Base-by-base conservation (phyloP, 2,113 vertebrate species). In the Girardinichthys multiradiatus region DNA sequence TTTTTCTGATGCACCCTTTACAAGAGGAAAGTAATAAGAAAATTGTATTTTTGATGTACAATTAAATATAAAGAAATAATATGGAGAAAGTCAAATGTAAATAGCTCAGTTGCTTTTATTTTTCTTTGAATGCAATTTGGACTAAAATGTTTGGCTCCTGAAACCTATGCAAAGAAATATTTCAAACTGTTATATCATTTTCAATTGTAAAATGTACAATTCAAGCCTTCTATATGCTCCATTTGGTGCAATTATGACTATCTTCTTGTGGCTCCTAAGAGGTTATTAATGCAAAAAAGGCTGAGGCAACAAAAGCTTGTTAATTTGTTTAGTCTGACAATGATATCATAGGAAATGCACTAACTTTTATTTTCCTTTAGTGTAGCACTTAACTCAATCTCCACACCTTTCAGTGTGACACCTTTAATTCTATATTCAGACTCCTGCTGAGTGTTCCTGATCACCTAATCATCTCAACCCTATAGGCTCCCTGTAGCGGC, bases 191-290 rank as follows among this genome's bases (percentile, higher is more conserved):
- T 76, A 86, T 83, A 91, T 91, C 30, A 78, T 88, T 88, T 91
- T 86, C 89, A 91, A 86, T 87, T 92, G 87, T 83, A 64, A 42
- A 68, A 89, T 92, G 86, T 84, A 62, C 37, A 68, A 79, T 82
- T 79, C 66, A 75, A 72, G 72, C 35, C 13, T 58, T 58, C 54
- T 12, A 35, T 37, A 37, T 29, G 35, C 63, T 70, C 28, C 65
- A 29, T 60, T 15, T 70, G 29, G 42, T 62, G 31, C 33, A 54
- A 45, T 57, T 48, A n/a, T 64, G 39, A 72, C 70, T 84, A 19
- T 66, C 31, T 73, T 66, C 31, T 73, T 79, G 74, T 71, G 33
- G 33, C 70, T 72, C 51, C 61, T 0, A 27, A 31, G 14, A 71
- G 45, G 39, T 42, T 42, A 42, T 42, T 42, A 42, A 42, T 42